Evolutionary conservation across 2,888 invertebrate species (phyloP).

Genomic region (Anticlea derivata): DNA sequence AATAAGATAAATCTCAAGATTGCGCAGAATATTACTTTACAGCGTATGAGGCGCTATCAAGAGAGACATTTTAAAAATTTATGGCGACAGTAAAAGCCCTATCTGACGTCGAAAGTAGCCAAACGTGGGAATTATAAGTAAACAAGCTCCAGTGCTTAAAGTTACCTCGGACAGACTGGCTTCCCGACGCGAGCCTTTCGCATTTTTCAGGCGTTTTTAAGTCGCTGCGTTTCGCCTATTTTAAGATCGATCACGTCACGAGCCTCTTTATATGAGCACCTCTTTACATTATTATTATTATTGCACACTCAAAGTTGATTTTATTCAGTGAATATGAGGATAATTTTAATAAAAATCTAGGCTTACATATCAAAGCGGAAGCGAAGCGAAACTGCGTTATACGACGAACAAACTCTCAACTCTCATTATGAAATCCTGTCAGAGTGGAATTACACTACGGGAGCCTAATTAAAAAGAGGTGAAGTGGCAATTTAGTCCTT

Average conservation of each 20-base stretch:
- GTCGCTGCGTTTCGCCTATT: too few species aligned
- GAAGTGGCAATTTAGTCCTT: slow-evolving; percentile 12
- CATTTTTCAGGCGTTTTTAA: too few species aligned
- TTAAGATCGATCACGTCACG: too few species aligned
- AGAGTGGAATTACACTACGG: background rate
- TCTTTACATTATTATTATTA: too few species aligned
- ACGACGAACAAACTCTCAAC: background rate
- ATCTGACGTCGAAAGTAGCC: slow-evolving; percentile 13
- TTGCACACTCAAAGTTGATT: too few species aligned
- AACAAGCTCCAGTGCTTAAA: background rate
- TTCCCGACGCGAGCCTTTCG: too few species aligned
- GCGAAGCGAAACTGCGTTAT: too few species aligned
- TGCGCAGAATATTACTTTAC: slow-evolving; percentile 14
- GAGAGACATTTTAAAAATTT: slow-evolving; percentile 27
- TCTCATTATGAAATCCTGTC: background rate
- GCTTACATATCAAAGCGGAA: too few species aligned
- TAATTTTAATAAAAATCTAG: too few species aligned
- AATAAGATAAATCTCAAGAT: slow-evolving; percentile 13
- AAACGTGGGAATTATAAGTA: slow-evolving; percentile 10
- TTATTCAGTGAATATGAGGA: too few species aligned
- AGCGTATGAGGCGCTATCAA: background rate
- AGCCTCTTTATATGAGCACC: too few species aligned
- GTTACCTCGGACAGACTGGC: background rate
- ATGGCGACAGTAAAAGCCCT: slow-evolving; percentile 9
- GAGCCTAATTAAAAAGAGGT: background rate